These are phyloP conservation scores for Falco rusticolus DNA, from an alignment of 2,797 vertebrate species.

Conservation along the genomic window DNA sequence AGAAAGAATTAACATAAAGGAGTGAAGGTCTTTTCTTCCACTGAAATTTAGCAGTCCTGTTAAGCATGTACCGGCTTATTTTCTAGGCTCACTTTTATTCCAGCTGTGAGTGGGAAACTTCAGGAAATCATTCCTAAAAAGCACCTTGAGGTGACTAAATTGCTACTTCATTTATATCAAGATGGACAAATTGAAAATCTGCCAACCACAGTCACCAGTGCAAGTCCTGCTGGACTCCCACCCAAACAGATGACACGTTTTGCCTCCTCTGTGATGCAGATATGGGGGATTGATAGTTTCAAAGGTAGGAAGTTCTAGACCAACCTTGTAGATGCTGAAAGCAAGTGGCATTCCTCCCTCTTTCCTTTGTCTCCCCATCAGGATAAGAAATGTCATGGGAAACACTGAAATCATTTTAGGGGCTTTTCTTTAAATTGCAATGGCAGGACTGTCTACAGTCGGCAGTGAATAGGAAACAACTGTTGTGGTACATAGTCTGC, in stretches of 20 bases:
- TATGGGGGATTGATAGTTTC: slow-evolving; percentile 58
- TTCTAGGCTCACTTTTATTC: slow-evolving; percentile 72
- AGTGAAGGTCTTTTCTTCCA: slow-evolving; percentile 48
- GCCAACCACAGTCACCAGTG: slow-evolving; percentile 56
- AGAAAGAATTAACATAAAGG: not conserved
- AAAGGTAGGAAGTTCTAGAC: slow-evolving; percentile 63
- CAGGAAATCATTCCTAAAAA: slow-evolving; percentile 66
- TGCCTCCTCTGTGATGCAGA: slow-evolving; percentile 58
- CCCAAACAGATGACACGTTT: slow-evolving; percentile 55
- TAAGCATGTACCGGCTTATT: slow-evolving; percentile 65
- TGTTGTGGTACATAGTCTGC: not conserved
- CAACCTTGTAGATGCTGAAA: slow-evolving; percentile 43
- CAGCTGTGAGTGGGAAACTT: slow-evolving; percentile 59
- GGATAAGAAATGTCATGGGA: not conserved
- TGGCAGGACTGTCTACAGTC: not conserved
- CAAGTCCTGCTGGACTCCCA: slow-evolving; percentile 62
- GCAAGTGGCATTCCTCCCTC: slow-evolving; percentile 9
- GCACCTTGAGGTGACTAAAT: slow-evolving; percentile 62
- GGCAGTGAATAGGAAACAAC: not conserved
- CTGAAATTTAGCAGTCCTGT: slow-evolving; percentile 46
- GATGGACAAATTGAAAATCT: slow-evolving; percentile 66
- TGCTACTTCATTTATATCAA: slow-evolving; percentile 62
- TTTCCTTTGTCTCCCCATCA: slow-evolving; percentile 8
- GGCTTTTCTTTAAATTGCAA: not conserved
- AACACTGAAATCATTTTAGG: not conserved